A percentile compares a stretch with the other conserved stretches of the same genome.
phyloP scores from a whole-genome alignment of 2,888 invertebrate species.

The Drosophila affinis region DNA sequence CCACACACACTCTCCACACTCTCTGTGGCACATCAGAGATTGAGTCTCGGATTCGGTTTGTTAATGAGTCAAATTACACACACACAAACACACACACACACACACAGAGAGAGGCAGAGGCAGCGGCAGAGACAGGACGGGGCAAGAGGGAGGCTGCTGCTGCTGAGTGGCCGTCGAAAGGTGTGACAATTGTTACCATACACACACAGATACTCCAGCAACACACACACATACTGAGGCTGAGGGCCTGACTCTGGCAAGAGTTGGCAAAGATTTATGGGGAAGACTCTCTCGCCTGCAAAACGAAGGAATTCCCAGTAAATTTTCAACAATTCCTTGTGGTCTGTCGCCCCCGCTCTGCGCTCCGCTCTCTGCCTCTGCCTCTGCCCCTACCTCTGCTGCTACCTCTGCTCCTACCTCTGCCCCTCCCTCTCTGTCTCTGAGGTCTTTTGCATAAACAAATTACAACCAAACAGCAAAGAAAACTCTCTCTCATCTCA shows the following conservation, averaged over 20 bases:
- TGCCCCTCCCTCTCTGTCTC: not conserved
- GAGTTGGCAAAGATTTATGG: constrained; percentile 75
- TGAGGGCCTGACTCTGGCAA: constrained; percentile 61
- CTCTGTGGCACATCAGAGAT: constrained; percentile 19
- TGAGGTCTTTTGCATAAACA: constrained; percentile 61
- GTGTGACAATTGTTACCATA: constrained; percentile 75
- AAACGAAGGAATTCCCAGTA: constrained; percentile 65
- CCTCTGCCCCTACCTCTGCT: too few relatives aligned
- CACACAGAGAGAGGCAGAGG: constrained; percentile 10
- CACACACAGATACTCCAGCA: constrained; percentile 13
- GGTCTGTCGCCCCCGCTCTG: constrained; percentile 48
- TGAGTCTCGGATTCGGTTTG: constrained; percentile 66
- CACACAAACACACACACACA: constrained; percentile 37
- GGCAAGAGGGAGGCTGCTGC: constrained; percentile 35
- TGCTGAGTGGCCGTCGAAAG: constrained; percentile 78
- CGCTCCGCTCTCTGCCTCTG: constrained; percentile 24
- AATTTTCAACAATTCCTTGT: constrained; percentile 68
- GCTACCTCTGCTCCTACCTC: not conserved
- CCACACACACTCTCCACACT: constrained; percentile 34
- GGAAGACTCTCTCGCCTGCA: constrained; percentile 37
- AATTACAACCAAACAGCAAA: constrained; percentile 41
- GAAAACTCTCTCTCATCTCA: not conserved
- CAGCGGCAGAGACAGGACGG: constrained; percentile 17
- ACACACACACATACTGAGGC: constrained; percentile 4
- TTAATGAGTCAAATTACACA: constrained; percentile 82